These are phyloP conservation scores for Rana temporaria DNA, from an alignment of 2,113 vertebrate genomes.

Conservation along the genomic window DNA sequence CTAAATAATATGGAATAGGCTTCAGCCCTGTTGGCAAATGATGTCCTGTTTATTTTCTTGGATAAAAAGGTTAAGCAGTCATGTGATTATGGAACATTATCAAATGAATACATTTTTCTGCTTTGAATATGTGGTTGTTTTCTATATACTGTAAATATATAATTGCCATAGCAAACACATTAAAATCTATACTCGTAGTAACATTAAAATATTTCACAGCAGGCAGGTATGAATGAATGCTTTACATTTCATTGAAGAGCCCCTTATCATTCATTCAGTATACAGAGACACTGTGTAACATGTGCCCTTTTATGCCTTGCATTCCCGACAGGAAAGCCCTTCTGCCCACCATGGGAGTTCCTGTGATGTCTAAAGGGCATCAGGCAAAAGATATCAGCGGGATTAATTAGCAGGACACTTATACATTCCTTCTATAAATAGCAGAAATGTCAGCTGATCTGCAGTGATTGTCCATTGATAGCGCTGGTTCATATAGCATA, in stretches of 20 bases:
- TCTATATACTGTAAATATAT: too few relatives aligned
- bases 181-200: too few relatives aligned
- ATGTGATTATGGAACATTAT: too few relatives aligned
- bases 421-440: not conserved
- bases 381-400: not conserved
- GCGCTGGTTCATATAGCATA: not conserved
- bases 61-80: too few relatives aligned
- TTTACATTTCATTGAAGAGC: not conserved
- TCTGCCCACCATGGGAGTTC: not conserved
- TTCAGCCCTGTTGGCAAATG: too few relatives aligned
- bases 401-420: not conserved
- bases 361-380: conserved; percentile 17
- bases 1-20: too few relatives aligned
- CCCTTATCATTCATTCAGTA: not conserved
- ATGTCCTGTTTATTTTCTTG: too few relatives aligned
- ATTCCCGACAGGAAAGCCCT: conserved; percentile 1
- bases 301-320: not conserved
- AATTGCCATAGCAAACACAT: too few relatives aligned
- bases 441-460: conserved; percentile 23
- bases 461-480: not conserved
- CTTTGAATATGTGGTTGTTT: too few relatives aligned
- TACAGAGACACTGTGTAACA: not conserved
- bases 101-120: too few relatives aligned
- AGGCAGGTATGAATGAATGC: not conserved
- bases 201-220: not conserved